A percentile compares a stretch with the other conserved stretches of the same genome.
These are phyloP conservation scores for Gortyna flavago DNA, from an alignment of 2,888 invertebrate species.

Conservation along the genomic window DNA sequence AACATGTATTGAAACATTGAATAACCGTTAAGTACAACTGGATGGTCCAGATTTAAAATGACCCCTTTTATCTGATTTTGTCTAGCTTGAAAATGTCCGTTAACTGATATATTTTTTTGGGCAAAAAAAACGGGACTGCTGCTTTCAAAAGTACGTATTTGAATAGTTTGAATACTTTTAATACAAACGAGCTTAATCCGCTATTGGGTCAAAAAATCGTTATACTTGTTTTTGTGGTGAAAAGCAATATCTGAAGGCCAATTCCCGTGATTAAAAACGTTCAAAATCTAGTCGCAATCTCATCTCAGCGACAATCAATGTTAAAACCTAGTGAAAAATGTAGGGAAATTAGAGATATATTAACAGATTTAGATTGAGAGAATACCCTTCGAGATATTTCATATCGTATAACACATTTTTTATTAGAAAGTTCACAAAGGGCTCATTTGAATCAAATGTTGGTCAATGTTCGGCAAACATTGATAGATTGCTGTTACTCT, in stretches of 20 bases:
- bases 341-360: not conserved
- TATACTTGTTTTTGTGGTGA: not conserved
- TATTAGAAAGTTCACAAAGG: not conserved
- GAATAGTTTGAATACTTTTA: not conserved
- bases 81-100: slow-evolving; percentile 1
- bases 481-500: not conserved
- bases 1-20: slow-evolving; percentile 21
- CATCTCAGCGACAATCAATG: not conserved
- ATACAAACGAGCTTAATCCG: not conserved
- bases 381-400: not conserved
- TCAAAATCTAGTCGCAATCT: not conserved
- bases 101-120: not conserved
- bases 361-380: not conserved
- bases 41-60: not conserved
- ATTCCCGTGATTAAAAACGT: not conserved
- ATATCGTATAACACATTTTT: not conserved
- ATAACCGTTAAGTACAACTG: not conserved
- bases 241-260: not conserved
- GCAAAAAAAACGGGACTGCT: not conserved
- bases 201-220: not conserved
- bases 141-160: not conserved
- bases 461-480: slow-evolving; percentile 16
- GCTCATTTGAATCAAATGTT: slow-evolving; percentile 18
- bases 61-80: not conserved
- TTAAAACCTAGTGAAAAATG: not conserved